These are phyloP conservation scores for Oophaga sylvatica DNA, from an alignment of 2,797 vertebrate genomes.

Conservation along the genomic window DNA sequence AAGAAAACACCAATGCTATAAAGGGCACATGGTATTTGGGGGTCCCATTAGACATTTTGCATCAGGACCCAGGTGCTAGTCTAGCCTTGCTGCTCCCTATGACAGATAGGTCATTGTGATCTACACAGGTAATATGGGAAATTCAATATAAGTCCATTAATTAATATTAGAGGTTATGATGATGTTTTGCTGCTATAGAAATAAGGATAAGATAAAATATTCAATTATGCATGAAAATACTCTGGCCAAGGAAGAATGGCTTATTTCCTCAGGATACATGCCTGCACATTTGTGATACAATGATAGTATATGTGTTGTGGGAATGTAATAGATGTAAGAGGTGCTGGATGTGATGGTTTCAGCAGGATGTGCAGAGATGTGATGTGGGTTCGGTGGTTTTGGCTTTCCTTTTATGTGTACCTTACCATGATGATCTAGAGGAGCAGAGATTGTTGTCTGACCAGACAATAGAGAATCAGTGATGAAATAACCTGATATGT, in stretches of 20 bases:
- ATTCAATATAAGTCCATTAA: background rate
- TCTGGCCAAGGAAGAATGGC: background rate
- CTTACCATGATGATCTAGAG: background rate
- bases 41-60: background rate
- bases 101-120: background rate
- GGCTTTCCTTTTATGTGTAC: background rate
- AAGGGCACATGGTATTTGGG: background rate
- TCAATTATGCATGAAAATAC: background rate
- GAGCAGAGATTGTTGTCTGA: background rate
- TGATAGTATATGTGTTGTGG: background rate
- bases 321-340: background rate
- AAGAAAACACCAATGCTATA: background rate
- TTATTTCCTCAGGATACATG: background rate
- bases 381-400: conserved; percentile 9
- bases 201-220: background rate
- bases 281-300: background rate
- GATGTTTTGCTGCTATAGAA: background rate
- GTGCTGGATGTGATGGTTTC: background rate
- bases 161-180: background rate
- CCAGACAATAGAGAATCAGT: background rate
- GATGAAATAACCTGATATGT: background rate
- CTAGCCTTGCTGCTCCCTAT: background rate
- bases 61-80: background rate
- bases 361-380: conserved; percentile 18
- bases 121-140: background rate